A percentile compares a stretch with the other conserved stretches of the same genome.
Conservation (phyloP, 2,113 vertebrate genomes). For the Ictidomys tridecemlineatus region DNA sequence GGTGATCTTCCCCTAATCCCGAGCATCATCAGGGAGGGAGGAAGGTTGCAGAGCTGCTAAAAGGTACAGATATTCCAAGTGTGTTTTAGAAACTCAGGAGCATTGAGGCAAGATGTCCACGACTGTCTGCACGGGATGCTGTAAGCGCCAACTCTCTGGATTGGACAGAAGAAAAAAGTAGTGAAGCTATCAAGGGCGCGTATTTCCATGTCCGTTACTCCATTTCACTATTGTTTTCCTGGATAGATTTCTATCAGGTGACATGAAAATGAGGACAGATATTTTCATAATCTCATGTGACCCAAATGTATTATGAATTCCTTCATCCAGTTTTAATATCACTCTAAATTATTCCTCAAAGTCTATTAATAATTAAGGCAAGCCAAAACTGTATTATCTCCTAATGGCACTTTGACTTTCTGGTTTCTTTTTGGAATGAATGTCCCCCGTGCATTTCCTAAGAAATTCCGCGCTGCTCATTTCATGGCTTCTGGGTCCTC, state of each 20-base stretch:
- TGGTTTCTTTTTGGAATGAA: constrained; percentile 31
- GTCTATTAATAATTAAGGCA: constrained; percentile 82
- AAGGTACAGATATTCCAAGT: not conserved
- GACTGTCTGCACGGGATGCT: not conserved
- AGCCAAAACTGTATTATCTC: constrained; percentile 70
- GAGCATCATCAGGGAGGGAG: not conserved
- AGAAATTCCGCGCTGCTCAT: accelerated
- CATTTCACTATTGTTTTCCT: constrained; percentile 56
- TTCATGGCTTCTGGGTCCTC: not conserved
- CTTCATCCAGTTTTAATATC: constrained; percentile 73
- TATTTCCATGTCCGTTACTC: constrained; percentile 5
- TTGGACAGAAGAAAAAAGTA: accelerated
- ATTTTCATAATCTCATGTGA: constrained; percentile 72
- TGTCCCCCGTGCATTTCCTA: not conserved
- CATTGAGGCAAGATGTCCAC: not conserved
- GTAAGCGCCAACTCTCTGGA: not conserved
- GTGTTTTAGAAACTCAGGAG: not conserved
- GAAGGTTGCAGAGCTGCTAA: not conserved
- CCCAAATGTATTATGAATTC: constrained; percentile 75
- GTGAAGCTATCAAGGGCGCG: not conserved
- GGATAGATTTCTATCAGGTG: constrained; percentile 69
- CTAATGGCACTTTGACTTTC: constrained; percentile 76
- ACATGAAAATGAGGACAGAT: constrained; percentile 67
- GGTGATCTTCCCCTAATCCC: too few relatives aligned
- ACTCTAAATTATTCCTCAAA: constrained; percentile 68